A percentile compares a stretch with the other conserved stretches of the same genome.
These are phyloP conservation scores for Lithophane semibrunnea DNA, from an alignment of 2,888 invertebrate genomes.

Conservation along the genomic window DNA sequence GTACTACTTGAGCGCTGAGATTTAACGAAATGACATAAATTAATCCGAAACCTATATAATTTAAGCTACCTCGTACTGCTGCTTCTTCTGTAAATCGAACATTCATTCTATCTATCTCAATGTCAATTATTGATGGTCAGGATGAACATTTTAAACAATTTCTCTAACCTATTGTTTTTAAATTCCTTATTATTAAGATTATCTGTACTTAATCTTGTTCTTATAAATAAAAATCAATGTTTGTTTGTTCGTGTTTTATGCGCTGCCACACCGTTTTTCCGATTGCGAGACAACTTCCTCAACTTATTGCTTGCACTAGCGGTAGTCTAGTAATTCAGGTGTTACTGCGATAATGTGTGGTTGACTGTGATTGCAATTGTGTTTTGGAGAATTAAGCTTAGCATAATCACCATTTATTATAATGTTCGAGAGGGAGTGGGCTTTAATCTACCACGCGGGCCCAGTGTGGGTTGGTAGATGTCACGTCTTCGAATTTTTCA, in stretches of 20 bases:
- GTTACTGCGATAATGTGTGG: neutral
- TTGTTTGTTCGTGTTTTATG: too few species aligned
- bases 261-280: too few species aligned
- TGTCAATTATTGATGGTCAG: neutral
- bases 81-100: neutral
- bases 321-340: too few species aligned
- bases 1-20: neutral
- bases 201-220: neutral
- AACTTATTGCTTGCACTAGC: too few species aligned
- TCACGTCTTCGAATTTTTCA: too few species aligned
- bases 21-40: conserved; percentile 6
- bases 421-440: too few species aligned
- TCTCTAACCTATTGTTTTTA: neutral
- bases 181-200: neutral
- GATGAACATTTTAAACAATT: neutral
- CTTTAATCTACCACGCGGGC: too few species aligned
- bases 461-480: too few species aligned
- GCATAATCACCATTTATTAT: too few species aligned
- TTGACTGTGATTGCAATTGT: neutral
- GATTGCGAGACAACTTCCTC: too few species aligned
- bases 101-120: neutral
- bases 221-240: too few species aligned
- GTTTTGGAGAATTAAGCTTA: neutral
- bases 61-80: neutral
- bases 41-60: conserved; percentile 33